Evolutionary conservation across 2,888 invertebrate genomes (phyloP), one percentile per base, ranked within the genome.

Genomic region (Drosophila cyrtoloma): DNA sequence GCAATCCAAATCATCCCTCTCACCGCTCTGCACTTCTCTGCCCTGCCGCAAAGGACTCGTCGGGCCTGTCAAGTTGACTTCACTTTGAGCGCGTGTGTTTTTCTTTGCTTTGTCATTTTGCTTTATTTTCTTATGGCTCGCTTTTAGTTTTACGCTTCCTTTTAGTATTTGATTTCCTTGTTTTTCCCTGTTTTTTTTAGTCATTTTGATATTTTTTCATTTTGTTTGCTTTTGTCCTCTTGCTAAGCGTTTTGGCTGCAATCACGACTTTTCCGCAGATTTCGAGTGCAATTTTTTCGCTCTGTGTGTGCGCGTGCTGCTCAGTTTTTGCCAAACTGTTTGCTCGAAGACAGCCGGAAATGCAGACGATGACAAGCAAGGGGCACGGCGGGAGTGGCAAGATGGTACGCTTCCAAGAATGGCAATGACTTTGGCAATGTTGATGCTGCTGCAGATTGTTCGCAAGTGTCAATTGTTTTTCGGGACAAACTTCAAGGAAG

Each of bases 181-280:
- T 26, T 51, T 70, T 51, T 22, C 26, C 37, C 28, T 51, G 5
- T 10, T 28, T 39, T 35, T 35, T 47, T 12, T 47, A n/a, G 44
- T 22, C 50, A 51, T 59, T 50, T 47, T 51, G 22, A 12, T 44
- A 22, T 44, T 53, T 55, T 56, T 55, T 56, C 33, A 50, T 56
- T 68, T 56, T 76, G 58, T 67, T 80, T 79, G 74, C 44, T 63
- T 74, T 75, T 70, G 82, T 76, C 79, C 75, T 77, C 61, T 67
- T 70, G 76, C 81, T 86, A 90, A 86, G 86, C 87, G 90, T 86
- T 87, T 90, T 90, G 85, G 82, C 89, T 89, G 87, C 89, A 87
- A 90, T 87, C 87, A 87, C 90, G 89, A 87, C 89, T 89, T 90
- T 90, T 76, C 84, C 89, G 90, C 87, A 90, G 87, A 82, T 89